phyloP scores from a whole-genome alignment of 2,888 invertebrate species.

The Aethes cnicana region DNA sequence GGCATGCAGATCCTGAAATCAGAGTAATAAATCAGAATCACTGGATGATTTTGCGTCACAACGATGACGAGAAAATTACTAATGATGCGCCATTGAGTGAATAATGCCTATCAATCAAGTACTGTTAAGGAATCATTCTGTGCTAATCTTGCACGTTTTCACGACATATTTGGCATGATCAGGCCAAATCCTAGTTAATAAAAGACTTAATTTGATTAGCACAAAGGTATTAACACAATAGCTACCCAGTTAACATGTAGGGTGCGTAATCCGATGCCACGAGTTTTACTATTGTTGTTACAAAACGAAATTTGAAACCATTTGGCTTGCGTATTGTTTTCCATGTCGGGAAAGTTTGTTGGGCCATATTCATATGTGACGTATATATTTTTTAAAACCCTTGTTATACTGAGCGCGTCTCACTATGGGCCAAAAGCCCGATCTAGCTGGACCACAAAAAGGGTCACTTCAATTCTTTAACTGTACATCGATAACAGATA shows the following conservation, averaged over 20 bases:
- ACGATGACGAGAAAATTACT: no score
- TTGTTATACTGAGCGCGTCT: no score
- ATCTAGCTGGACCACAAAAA: no score
- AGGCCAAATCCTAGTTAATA: background rate
- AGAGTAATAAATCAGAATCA: no score
- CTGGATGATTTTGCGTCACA: no score
- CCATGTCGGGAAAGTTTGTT: conserved; percentile 18
- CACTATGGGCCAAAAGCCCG: no score
- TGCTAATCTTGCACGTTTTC: background rate
- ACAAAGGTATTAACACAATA: background rate
- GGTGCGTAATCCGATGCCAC: conserved; percentile 18
- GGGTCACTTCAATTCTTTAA: no score
- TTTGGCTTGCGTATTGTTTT: conserved; percentile 25
- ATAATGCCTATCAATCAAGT: background rate
- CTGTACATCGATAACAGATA: no score
- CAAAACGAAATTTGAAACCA: conserved; percentile 17
- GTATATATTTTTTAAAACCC: no score
- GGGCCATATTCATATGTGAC: no score
- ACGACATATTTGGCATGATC: background rate
- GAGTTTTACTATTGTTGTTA: conserved; percentile 17
- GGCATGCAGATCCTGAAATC: no score
- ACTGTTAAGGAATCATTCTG: background rate
- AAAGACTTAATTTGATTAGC: background rate
- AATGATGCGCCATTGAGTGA: background rate
- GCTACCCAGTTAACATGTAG: no score